phyloP scores from a whole-genome alignment of 2,888 invertebrate genomes.

The Cinara cedri region DNA sequence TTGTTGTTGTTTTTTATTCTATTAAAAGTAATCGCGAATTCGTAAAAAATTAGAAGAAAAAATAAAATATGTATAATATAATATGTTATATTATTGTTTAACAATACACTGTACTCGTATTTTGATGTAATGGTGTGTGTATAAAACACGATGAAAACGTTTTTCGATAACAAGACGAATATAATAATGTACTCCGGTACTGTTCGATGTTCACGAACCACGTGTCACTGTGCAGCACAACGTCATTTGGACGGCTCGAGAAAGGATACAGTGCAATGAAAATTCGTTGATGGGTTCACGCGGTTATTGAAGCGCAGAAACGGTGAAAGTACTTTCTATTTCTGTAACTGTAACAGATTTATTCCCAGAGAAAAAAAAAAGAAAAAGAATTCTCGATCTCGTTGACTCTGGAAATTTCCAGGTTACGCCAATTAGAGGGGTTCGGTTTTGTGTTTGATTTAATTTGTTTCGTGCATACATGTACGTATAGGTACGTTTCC shows the following conservation, averaged over 20 bases:
- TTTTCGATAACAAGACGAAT: background rate
- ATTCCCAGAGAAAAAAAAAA: slow-evolving; percentile 26
- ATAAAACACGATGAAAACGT: background rate
- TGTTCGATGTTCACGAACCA: slow-evolving; percentile 45
- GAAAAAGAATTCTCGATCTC: slow-evolving; percentile 54
- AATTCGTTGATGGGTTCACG: slow-evolving; percentile 50
- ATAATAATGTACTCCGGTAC: slow-evolving; percentile 16
- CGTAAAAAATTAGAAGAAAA: background rate
- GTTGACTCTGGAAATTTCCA: slow-evolving; percentile 55
- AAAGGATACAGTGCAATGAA: slow-evolving; percentile 41
- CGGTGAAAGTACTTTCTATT: slow-evolving; percentile 57
- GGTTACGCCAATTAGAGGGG: slow-evolving; percentile 55
- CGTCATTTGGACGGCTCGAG: slow-evolving; percentile 12
- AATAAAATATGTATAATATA: background rate
- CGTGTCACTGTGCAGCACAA: slow-evolving; percentile 35
- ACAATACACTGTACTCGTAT: background rate
- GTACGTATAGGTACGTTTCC: background rate
- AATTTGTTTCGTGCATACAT: slow-evolving; percentile 45
- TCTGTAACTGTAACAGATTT: slow-evolving; percentile 55
- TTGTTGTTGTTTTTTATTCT: background rate
- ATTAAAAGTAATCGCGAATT: background rate
- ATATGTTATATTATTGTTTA: too few species aligned
- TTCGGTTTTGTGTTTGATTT: slow-evolving; percentile 36
- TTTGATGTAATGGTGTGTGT: background rate
- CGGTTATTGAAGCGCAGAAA: slow-evolving; percentile 56